Conservation (phyloP, 1,140 invertebrate species). For the Drosophila tani region DNA sequence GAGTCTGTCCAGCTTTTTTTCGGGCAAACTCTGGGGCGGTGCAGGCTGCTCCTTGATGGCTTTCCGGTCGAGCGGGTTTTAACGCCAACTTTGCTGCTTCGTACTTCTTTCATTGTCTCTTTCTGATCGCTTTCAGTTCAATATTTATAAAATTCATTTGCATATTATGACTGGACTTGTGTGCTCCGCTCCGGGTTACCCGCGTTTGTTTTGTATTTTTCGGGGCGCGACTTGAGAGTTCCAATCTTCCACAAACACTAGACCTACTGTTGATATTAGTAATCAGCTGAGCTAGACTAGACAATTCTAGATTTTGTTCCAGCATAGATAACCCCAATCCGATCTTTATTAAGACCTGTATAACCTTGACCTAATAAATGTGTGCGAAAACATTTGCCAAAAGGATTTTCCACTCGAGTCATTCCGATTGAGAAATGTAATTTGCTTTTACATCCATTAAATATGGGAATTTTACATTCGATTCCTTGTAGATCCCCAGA, state of each 20-base stretch:
- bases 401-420: constrained; percentile 15
- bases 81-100: constrained; percentile 17
- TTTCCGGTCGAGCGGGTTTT: constrained; percentile 68
- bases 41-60: constrained; percentile 32
- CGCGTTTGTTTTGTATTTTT: constrained; percentile 10
- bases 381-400: constrained; percentile 1
- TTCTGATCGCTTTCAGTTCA: constrained; percentile 50
- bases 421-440: background rate
- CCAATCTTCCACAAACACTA: constrained; percentile 2
- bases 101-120: constrained; percentile 16
- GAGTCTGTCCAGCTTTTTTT: constrained; percentile 1
- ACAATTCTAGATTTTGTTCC: constrained; percentile 12
- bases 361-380: constrained; percentile 12
- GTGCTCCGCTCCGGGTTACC: background rate
- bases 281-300: constrained; percentile 4
- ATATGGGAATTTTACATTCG: constrained; percentile 13
- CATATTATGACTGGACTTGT: constrained; percentile 47
- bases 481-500: constrained; percentile 23
- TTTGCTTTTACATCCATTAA: background rate
- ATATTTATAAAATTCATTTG: constrained; percentile 70
- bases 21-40: constrained; percentile 11
- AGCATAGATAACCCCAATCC: constrained; percentile 10
- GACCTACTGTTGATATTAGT: background rate
- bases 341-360: constrained; percentile 5
- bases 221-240: constrained; percentile 6